Conservation (phyloP, 2,113 vertebrate genomes). For the Cervus canadensis region DNA sequence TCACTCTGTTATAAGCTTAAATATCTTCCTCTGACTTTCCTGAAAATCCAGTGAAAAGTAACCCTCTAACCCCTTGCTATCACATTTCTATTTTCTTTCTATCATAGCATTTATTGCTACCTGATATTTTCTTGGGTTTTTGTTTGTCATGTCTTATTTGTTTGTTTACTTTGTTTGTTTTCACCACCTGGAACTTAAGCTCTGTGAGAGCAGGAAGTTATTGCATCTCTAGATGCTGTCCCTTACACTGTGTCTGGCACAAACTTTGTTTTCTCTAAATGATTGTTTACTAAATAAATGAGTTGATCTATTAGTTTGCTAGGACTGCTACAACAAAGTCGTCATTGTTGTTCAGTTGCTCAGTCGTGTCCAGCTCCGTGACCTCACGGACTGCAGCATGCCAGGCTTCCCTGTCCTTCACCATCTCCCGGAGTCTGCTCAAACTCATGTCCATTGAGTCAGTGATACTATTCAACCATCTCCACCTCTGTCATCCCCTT, state of each 20-base stretch:
- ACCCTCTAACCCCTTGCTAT: not conserved
- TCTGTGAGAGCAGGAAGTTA: not conserved
- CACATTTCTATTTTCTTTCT: not conserved
- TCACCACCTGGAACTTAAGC: not conserved
- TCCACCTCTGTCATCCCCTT: not conserved
- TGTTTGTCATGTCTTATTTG: not conserved
- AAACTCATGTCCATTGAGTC: not conserved
- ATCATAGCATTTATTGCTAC: not conserved
- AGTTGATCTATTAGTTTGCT: not conserved
- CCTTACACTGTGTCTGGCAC: not conserved
- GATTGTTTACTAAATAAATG: not conserved
- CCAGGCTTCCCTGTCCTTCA: not conserved
- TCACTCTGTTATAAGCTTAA: not conserved
- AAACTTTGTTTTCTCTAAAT: not conserved
- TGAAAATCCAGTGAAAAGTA: not conserved
- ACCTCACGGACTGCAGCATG: not conserved
- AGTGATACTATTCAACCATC: not conserved
- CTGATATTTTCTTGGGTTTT: not conserved
- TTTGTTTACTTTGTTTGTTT: not conserved
- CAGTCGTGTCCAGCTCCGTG: not conserved
- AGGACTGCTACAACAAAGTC: not conserved
- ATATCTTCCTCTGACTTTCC: not conserved
- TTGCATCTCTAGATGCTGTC: too few species aligned
- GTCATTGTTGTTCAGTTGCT: not conserved
- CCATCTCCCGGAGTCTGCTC: fast-evolving